Base-by-base conservation (phyloP, 2,888 invertebrate genomes). In the Deilephila porcellus region DNA sequence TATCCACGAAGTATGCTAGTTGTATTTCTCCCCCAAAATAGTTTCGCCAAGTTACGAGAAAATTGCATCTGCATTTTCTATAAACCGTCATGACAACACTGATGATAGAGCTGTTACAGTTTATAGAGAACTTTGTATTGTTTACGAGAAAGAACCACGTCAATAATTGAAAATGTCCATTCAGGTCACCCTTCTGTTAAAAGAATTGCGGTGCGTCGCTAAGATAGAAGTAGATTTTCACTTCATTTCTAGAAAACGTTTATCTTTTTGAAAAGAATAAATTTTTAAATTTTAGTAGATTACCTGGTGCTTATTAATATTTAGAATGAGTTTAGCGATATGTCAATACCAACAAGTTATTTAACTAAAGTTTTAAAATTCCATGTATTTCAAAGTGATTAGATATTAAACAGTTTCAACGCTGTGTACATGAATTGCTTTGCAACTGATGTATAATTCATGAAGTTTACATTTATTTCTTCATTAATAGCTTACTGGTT, bases 161-260 rank as follows among this genome's bases (percentile, higher is more conserved):
- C 25, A 67, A 45, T 67, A 45, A 67, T 52, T 67, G 45, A 67
- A 52, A 67, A 67, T 67, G 45, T 67, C 37, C 20, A 20, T 25
- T n/a, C 56, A 56, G n/a, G n/a, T 6, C n/a, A 67, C 45, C 37
- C 64, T 45, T 45, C 45, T 45, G 45, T n/a, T 67, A 45, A 20
- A 67, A 63, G 25, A 45, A 67, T 14, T 45, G 64, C 64, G 37
- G 45, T 14, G 64, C 45, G 20, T 17, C 20, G 20, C 7, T 19
- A 14, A 14, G n/a, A 45, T n/a, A 45, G 25, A 25, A 67, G 45
- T 20, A 5, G 45, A n/a, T 45, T 45, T n/a, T 20, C 45, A 11
- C 11, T 45, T 25, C 6, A 34, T 19, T 32, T 19, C 6, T 34
- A 62, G 62, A 62, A 62, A 32, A 8, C 37, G 53, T 63, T 1